phyloP scores from a whole-genome alignment of 2,888 invertebrate species.

The Aspidiotus destructor region DNA sequence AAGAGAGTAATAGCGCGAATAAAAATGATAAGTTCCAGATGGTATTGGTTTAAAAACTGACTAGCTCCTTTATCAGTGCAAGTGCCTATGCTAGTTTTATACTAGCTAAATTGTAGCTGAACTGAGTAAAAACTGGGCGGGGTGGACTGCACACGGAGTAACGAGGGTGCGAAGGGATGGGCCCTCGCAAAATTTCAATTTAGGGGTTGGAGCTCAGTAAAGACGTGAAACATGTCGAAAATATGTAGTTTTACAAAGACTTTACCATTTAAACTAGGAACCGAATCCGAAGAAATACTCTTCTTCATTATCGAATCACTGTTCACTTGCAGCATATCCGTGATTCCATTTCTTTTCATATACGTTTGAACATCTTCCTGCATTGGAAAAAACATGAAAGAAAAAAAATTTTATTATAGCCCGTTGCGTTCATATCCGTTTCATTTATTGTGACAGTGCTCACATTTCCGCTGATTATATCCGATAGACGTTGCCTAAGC shows the following conservation, averaged over 20 bases:
- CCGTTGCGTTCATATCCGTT: not conserved
- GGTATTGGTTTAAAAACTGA: too few relatives aligned
- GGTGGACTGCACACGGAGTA: too few relatives aligned
- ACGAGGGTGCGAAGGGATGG: too few relatives aligned
- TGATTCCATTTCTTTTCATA: slow-evolving; percentile 40
- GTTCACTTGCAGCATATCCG: slow-evolving; percentile 39
- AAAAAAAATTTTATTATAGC: not conserved
- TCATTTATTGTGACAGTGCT: not conserved
- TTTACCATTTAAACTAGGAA: slow-evolving; percentile 32
- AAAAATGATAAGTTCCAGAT: too few relatives aligned
- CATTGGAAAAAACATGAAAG: not conserved
- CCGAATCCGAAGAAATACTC: slow-evolving; percentile 29
- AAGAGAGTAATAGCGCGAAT: too few relatives aligned
- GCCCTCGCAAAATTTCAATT: not conserved
- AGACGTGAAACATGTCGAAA: not conserved
- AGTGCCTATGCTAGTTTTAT: too few relatives aligned
- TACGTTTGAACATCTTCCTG: slow-evolving; percentile 40
- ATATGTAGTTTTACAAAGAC: not conserved
- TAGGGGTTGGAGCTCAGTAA: too few relatives aligned
- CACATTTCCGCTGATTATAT: slow-evolving; percentile 48
- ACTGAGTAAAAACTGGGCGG: too few relatives aligned
- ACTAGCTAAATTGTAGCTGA: too few relatives aligned
- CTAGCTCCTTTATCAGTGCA: too few relatives aligned
- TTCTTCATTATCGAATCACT: slow-evolving; percentile 32
- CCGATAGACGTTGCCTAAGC: slow-evolving; percentile 69